Conservation (phyloP, 2,113 vertebrate genomes). For the Falco punctatus region DNA sequence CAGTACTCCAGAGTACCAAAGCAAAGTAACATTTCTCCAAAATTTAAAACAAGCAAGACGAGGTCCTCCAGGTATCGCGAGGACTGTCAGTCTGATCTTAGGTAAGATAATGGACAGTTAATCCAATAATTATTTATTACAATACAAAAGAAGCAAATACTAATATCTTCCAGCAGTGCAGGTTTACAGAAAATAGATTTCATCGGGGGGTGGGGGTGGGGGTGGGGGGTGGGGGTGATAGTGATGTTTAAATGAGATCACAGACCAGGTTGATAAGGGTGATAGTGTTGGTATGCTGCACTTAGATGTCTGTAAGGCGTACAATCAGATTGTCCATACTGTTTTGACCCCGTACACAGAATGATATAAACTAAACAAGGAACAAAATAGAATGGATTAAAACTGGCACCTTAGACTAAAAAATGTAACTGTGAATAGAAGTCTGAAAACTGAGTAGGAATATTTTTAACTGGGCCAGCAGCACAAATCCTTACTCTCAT, state of each 20-base stretch:
- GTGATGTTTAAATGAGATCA: not conserved
- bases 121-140: not conserved
- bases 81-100: not conserved
- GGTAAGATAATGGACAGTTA: not conserved
- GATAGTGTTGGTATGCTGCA: not conserved
- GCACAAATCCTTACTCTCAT: not conserved
- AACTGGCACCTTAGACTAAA: not conserved
- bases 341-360: not conserved
- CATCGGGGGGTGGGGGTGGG: not conserved
- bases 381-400: slow-evolving; percentile 38
- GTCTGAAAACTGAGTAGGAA: not conserved
- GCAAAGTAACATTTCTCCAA: not conserved
- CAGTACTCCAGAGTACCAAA: not conserved
- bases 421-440: slow-evolving; percentile 18
- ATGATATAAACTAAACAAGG: slow-evolving; percentile 9
- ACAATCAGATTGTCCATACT: not conserved
- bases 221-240: no score
- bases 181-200: not conserved
- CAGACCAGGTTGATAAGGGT: not conserved
- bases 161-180: not conserved
- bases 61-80: not conserved
- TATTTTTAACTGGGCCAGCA: slow-evolving; percentile 18
- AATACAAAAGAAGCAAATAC: not conserved
- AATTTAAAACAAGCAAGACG: not conserved
- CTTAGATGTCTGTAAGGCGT: not conserved